Evolutionary conservation across 2,888 invertebrate species (phyloP), one percentile per base, ranked within the genome.

Genomic region (Tinea pellionella): DNA sequence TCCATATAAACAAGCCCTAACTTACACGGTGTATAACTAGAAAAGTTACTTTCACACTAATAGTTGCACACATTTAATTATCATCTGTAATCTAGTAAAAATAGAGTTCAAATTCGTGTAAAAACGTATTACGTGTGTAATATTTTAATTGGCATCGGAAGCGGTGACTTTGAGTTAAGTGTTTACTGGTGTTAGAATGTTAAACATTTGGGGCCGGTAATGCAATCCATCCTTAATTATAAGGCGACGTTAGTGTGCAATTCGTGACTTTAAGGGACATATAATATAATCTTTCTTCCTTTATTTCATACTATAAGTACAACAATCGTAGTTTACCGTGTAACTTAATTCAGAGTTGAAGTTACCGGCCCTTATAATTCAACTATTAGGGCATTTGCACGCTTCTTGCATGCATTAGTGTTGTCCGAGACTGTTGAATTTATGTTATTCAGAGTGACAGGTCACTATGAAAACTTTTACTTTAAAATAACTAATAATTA

Each of bases 281-380:
- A n/a, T n/a, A n/a, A n/a, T n/a, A n/a, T n/a, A n/a, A n/a, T n/a
- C n/a, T n/a, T n/a, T n/a, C n/a, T n/a, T n/a, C n/a, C n/a, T n/a
- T n/a, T n/a, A n/a, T n/a, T n/a, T n/a, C n/a, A n/a, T n/a, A n/a
- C n/a, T n/a, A n/a, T n/a, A n/a, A n/a, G n/a, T n/a, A n/a, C n/a
- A n/a, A n/a, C n/a, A n/a, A n/a, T n/a, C n/a, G n/a, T n/a, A n/a
- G n/a, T n/a, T n/a, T n/a, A n/a, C n/a, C n/a, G n/a, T n/a, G n/a
- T n/a, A n/a, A n/a, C n/a, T n/a, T n/a, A n/a, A n/a, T n/a, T n/a
- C n/a, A n/a, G n/a, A n/a, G n/a, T n/a, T n/a, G n/a, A n/a, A n/a
- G n/a, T n/a, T n/a, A n/a, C n/a, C n/a, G n/a, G n/a, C 53, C 18
- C 53, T 53, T 53, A 53, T 53, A 53, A 53, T 53, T 53, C 53